Base-by-base conservation (phyloP, 2,888 invertebrate genomes). In the Leuctra nigra region DNA sequence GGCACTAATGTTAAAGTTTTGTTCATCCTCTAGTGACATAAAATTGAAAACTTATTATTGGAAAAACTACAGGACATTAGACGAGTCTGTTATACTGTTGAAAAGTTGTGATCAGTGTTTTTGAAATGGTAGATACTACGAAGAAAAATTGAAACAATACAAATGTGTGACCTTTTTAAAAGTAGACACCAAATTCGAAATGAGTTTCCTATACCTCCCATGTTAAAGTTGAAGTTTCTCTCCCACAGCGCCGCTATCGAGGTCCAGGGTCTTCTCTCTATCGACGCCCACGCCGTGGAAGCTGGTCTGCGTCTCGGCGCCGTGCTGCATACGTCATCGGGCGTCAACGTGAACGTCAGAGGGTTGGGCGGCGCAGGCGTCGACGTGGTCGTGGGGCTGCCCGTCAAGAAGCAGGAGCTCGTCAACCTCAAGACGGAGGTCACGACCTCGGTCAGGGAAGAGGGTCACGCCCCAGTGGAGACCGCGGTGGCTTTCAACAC, bases 391-490 rank as follows among this genome's bases (percentile, higher is more conserved):
- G 70, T 91, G 35, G 84, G 84, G 4, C 71, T 91, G 2, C 94
- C 94, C 0, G 77, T 89, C 46, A 82, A 87, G 55, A 87, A 88
- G 63, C 86, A 92, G 64, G 89, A 93, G 67, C 72, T 95, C 1
- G 14, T 59, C 16, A 56, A 25, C 13, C 6, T 59, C 18, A 54
- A 50, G 38, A 48, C 54, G 13, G 81, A 84, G 46, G 72, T 88
- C 4, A 78, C 86, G 4, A 80, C 83, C 65, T 77, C 80, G 63
- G 75, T 77, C 1, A 74, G 81, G n/a, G 84, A 86, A 64, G 79
- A 78, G 58, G 83, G 83, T 14, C 76, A 77, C 38, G 66, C 72
- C 9, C 78, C 78, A 7, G 68, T 65, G 1, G 66, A 70, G 44
- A 61, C 62, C 9, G 68, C 73, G 1, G 59, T 77, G 24, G 74